Conservation (phyloP, 2,888 invertebrate genomes). For the Coleophora deauratella region DNA sequence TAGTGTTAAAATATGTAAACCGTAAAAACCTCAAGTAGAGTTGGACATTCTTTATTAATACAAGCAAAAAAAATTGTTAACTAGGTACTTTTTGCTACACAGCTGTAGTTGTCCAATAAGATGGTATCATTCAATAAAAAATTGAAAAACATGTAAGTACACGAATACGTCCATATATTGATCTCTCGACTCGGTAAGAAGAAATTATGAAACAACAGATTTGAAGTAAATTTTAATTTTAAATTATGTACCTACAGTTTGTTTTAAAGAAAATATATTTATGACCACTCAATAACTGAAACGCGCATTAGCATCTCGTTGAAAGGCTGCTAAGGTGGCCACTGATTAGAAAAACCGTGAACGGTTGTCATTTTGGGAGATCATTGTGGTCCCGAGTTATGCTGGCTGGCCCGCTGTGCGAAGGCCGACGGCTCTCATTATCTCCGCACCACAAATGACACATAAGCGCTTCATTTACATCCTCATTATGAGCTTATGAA, state of each 20-base stretch:
- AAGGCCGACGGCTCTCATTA: slow-evolving; percentile 57
- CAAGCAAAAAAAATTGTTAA: too few species aligned
- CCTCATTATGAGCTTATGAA: slow-evolving; percentile 56
- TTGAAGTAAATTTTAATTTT: slow-evolving; percentile 25
- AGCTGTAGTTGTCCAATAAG: too few species aligned
- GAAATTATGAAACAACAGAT: slow-evolving; percentile 8
- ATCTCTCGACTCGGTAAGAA: slow-evolving; percentile 3
- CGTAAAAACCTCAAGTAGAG: neutral
- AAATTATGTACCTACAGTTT: slow-evolving; percentile 28
- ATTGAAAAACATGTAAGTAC: too few species aligned
- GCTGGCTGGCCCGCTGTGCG: slow-evolving; percentile 33
- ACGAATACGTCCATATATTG: too few species aligned
- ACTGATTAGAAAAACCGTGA: slow-evolving; percentile 63
- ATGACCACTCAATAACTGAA: slow-evolving; percentile 52
- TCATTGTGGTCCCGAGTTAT: slow-evolving; percentile 33
- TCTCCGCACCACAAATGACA: slow-evolving; percentile 39
- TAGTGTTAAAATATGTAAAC: too few species aligned
- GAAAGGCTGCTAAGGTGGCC: slow-evolving; percentile 59
- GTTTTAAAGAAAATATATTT: slow-evolving; percentile 37
- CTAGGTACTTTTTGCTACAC: too few species aligned
- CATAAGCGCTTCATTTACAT: slow-evolving; percentile 52
- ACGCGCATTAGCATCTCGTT: slow-evolving; percentile 46
- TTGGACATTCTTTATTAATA: neutral
- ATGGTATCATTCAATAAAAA: too few species aligned
- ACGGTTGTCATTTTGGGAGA: slow-evolving; percentile 61